Evolutionary conservation across 2,797 vertebrate species (phyloP), one percentile per base, ranked within the genome.

Genomic region (Antennarius maculatus): DNA sequence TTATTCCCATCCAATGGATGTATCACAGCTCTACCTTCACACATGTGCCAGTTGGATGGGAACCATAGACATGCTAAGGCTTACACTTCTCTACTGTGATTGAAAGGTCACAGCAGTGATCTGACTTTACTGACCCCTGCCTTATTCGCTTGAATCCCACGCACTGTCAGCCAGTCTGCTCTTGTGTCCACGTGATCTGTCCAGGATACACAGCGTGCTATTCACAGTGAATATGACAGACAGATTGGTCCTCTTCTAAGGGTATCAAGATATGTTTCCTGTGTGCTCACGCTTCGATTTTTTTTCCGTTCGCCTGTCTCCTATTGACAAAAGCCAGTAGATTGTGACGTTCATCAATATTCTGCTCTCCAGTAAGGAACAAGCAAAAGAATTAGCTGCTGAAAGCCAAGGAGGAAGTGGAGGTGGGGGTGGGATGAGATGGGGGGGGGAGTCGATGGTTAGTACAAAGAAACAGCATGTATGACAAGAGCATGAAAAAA

Each of bases 271-370:
- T 72, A 47, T 73, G 76, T 74, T 77, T 76, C 57, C 66, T 9
- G 4, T 58, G 58, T 45, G 76, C 63, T 79, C 58, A 11, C 16
- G 56, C 74, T 62, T 69, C 7, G 12, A 43, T 49, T 50, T 49
- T 46, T 45, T 39, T 8, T 45, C 17, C 39, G 39, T 61, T 70
- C 58, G 37, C 9, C 61, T 46, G 52, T 76, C 63, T 74, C 18
- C 45, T 78, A 80, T 80, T 76, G 72, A 87, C 79, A 58, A 62
- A 82, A 61, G 75, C 70, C 58, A 57, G 69, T 61, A 68, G 34
- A 76, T 51, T 71, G 67, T 71, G 80, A 77, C 69, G 16, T 29
- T 23, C 77, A 77, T 88, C 79, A 75, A 84, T 83, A 76, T 82
- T 62, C 56, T n/a, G 6, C 6, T 2, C 69, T 69, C 31, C 54